Evolutionary conservation across 2,113 vertebrate genomes (phyloP).

Genomic region (Lepisosteus osseus): DNA sequence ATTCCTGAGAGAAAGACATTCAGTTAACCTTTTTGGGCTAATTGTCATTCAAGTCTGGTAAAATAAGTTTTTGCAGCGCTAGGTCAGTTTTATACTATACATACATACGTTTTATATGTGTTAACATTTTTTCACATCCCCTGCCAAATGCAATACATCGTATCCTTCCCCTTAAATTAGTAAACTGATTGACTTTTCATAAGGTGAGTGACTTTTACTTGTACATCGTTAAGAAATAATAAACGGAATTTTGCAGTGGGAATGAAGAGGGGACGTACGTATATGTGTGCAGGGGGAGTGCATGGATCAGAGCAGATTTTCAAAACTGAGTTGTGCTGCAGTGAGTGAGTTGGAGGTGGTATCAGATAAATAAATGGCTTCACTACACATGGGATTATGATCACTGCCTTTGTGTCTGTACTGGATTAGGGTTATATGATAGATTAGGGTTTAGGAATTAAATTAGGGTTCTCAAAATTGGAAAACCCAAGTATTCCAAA

Average conservation of each 20-base stretch:
- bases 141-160: not conserved
- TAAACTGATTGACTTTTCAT: no score
- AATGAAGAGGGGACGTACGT: conserved; percentile 16
- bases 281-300: not conserved
- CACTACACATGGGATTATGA: conserved; percentile 49
- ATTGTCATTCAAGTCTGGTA: conserved; percentile 69
- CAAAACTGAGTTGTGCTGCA: no score
- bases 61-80: not conserved
- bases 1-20: conserved; percentile 76
- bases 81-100: no score
- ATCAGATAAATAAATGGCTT: conserved; percentile 42
- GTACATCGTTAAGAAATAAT: not conserved
- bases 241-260: not conserved
- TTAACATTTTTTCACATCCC: not conserved
- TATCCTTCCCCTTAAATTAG: not conserved
- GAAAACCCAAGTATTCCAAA: not conserved
- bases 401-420: conserved; percentile 49
- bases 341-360: conserved; percentile 2
- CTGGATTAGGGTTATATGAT: conserved; percentile 62
- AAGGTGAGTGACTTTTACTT: not conserved
- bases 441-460: conserved; percentile 63
- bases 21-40: conserved; percentile 64
- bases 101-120: no score
- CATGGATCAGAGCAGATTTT: no score
- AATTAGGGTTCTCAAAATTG: conserved; percentile 45